A percentile compares a stretch with the other conserved stretches of the same genome.
Evolutionary conservation across 1,140 invertebrate species (phyloP).

Genomic region (Cotesia chilonis): DNA sequence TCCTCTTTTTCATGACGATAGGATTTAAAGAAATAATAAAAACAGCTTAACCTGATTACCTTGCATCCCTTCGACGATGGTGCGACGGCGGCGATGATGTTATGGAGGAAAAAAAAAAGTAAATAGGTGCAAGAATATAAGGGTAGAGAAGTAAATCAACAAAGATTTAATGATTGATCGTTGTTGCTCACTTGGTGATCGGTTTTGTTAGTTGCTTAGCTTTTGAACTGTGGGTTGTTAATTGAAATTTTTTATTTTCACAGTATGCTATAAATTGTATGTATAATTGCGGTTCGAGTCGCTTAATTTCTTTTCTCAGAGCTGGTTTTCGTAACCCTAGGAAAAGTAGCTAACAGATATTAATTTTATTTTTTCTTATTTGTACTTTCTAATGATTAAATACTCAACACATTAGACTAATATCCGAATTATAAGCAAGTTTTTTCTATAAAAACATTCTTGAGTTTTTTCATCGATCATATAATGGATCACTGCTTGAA

Average conservation of each 20-base stretch:
- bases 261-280: too few relatives aligned
- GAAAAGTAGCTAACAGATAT: too few relatives aligned
- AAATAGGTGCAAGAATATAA: neutral
- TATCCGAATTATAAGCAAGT: too few relatives aligned
- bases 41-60: constrained; percentile 38
- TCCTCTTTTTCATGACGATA: constrained; percentile 28
- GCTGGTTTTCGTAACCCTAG: too few relatives aligned
- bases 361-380: too few relatives aligned
- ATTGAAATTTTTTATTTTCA: neutral
- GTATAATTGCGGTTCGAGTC: too few relatives aligned
- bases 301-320: too few relatives aligned
- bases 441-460: too few relatives aligned
- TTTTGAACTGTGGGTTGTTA: neutral
- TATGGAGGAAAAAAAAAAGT: constrained; percentile 7
- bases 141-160: constrained; percentile 46
- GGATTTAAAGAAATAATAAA: neutral
- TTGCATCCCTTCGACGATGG: constrained; percentile 31
- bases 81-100: constrained; percentile 28
- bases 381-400: too few relatives aligned
- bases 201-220: constrained; percentile 15
- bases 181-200: constrained; percentile 51
- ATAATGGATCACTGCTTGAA: too few relatives aligned
- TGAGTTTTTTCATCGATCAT: too few relatives aligned
- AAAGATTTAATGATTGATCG: constrained; percentile 62
- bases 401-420: too few relatives aligned